Conservation (phyloP, 2,113 vertebrate species). For the Jaculus jaculus region DNA sequence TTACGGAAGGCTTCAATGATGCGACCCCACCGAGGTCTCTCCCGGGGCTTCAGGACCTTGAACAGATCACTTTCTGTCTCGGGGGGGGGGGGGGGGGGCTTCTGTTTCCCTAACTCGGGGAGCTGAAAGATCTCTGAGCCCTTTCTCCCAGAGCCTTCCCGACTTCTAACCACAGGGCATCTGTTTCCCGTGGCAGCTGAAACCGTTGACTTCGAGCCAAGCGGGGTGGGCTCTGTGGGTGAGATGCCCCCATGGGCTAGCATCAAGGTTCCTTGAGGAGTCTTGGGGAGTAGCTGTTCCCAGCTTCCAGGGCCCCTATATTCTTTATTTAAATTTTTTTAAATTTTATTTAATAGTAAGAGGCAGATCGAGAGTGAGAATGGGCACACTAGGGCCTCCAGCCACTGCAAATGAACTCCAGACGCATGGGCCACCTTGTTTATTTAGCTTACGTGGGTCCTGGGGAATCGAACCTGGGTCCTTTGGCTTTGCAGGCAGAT, state of each 20-base stretch:
- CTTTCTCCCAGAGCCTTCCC: not conserved
- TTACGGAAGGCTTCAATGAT: not conserved
- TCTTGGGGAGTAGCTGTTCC: not conserved
- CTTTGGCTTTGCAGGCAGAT: no score
- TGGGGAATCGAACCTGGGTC: no score
- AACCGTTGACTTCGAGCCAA: not conserved
- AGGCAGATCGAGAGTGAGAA: no score
- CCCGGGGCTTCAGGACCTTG: not conserved
- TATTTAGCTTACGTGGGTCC: no score
- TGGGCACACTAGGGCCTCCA: no score
- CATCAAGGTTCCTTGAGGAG: not conserved
- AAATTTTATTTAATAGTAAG: no score
- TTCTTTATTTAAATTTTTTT: no score
- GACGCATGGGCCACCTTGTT: no score
- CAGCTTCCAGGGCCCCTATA: not conserved
- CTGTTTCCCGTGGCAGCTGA: not conserved
- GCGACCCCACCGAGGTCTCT: not conserved
- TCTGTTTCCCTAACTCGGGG: not conserved
- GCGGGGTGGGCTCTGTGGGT: not conserved
- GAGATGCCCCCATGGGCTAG: not conserved
- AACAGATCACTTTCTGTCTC: not conserved
- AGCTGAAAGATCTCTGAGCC: not conserved
- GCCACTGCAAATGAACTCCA: no score
- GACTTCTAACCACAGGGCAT: not conserved
- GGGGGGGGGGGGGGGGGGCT: no score